phyloP scores from a whole-genome alignment of 1,140 invertebrate species.

The Tetramorium alpestre region DNA sequence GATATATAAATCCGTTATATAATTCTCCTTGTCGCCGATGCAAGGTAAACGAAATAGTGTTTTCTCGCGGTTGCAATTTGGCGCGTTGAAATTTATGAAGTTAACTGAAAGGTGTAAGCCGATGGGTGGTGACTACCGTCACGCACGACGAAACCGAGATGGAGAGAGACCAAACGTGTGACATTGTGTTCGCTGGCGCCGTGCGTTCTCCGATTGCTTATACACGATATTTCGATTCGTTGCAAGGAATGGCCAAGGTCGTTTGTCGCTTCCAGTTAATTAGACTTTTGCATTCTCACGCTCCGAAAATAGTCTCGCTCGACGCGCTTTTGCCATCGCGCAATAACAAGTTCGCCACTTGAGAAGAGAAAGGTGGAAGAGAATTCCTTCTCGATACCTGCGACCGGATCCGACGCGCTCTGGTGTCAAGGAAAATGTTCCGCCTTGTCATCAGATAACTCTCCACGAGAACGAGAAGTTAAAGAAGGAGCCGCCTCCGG shows the following conservation, averaged over 20 bases:
- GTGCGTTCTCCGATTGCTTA: not conserved
- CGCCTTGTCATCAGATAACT: slow-evolving; percentile 39
- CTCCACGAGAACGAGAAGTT: slow-evolving; percentile 7
- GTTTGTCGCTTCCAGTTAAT: not conserved
- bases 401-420: slow-evolving; percentile 21
- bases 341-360: not conserved
- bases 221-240: not conserved
- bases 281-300: not conserved
- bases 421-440: slow-evolving; percentile 59
- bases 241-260: not conserved
- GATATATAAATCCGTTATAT: not conserved
- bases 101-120: slow-evolving; percentile 52
- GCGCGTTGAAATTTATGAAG: slow-evolving; percentile 53
- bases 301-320: not conserved
- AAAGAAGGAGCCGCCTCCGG: slow-evolving; percentile 22
- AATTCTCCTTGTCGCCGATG: slow-evolving; percentile 33
- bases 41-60: not conserved
- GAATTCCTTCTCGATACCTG: slow-evolving; percentile 12
- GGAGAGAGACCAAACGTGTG: too few species aligned
- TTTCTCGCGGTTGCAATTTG: slow-evolving; percentile 34
- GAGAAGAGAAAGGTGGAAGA: not conserved
- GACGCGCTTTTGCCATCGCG: not conserved
- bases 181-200: not conserved
- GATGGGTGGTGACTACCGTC: slow-evolving; percentile 25
- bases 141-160: slow-evolving; percentile 5